These are phyloP conservation scores for Cotesia vestalis DNA, from an alignment of 1,140 invertebrate genomes.

Conservation along the genomic window DNA sequence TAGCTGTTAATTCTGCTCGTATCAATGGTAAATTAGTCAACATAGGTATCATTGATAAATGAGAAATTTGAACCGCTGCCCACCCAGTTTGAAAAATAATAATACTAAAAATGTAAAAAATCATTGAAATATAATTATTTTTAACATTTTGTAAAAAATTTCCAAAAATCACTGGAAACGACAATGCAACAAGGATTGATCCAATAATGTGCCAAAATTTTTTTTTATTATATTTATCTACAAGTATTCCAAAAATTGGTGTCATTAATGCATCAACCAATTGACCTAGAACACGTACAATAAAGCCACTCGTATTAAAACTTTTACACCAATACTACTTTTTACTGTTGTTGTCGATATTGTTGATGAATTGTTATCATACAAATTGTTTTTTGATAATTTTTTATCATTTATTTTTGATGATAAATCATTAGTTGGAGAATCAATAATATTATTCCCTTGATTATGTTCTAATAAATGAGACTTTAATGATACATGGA, in stretches of 20 bases:
- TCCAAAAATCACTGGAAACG: slow-evolving; percentile 85
- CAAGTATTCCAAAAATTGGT: slow-evolving; percentile 84
- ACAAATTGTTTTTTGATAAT: slow-evolving; percentile 2
- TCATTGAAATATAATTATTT: slow-evolving; percentile 55
- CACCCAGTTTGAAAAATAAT: slow-evolving; percentile 90
- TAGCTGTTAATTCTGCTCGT: slow-evolving; percentile 81
- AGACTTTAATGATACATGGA: slow-evolving; percentile 67
- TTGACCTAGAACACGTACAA: slow-evolving; percentile 77
- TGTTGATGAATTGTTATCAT: not conserved
- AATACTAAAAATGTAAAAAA: slow-evolving; percentile 77
- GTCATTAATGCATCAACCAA: slow-evolving; percentile 86
- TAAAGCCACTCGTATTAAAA: no score
- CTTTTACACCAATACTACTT: no score
- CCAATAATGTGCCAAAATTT: slow-evolving; percentile 90
- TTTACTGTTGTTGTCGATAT: slow-evolving; percentile 36
- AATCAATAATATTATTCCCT: no score
- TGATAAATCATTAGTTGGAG: slow-evolving; percentile 25
- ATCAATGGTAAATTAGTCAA: slow-evolving; percentile 74
- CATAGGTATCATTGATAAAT: slow-evolving; percentile 87
- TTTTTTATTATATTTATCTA: slow-evolving; percentile 78
- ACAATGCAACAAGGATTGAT: slow-evolving; percentile 69
- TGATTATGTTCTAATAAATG: slow-evolving; percentile 53
- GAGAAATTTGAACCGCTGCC: slow-evolving; percentile 90
- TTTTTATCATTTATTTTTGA: slow-evolving; percentile 24
- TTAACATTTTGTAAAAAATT: slow-evolving; percentile 69